Percentiles rank a stretch among this genome's conserved stretches.
Evolutionary conservation across 2,113 vertebrate species (phyloP).

Genomic region (Albula glossodonta): DNA sequence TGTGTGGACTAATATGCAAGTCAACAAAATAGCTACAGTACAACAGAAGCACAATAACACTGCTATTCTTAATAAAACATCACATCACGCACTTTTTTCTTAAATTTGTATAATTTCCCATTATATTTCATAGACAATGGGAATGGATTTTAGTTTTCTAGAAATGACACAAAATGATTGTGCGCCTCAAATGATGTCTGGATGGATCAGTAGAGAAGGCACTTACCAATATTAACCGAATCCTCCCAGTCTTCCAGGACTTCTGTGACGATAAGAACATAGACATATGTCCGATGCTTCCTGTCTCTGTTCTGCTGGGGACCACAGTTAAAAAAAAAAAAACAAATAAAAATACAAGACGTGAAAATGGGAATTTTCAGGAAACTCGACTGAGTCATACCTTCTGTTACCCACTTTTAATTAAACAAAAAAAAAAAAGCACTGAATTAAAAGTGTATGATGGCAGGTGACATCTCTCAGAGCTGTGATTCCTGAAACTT

Average conservation of each 20-base stretch:
- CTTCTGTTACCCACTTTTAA: neutral
- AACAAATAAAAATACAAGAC: too few relatives aligned
- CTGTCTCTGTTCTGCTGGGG: slow-evolving; percentile 86
- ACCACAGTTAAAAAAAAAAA: slow-evolving; percentile 6
- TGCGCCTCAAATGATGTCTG: neutral
- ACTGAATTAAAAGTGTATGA: too few relatives aligned
- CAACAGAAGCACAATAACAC: too few relatives aligned
- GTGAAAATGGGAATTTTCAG: neutral
- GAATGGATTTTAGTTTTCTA: neutral
- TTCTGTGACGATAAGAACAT: slow-evolving; percentile 94
- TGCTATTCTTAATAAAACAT: slow-evolving; percentile 1
- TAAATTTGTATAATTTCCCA: too few relatives aligned
- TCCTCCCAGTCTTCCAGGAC: slow-evolving; percentile 98
- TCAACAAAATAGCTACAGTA: too few relatives aligned
- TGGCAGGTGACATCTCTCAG: too few relatives aligned
- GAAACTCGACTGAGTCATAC: neutral
- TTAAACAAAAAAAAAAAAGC: too few relatives aligned
- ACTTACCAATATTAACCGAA: slow-evolving; percentile 94
- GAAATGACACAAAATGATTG: neutral
- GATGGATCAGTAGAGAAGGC: neutral
- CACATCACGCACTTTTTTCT: too few relatives aligned
- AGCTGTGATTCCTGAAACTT: too few relatives aligned
- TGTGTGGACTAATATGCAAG: too few relatives aligned
- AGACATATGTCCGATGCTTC: slow-evolving; percentile 97
- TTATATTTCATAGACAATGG: too few relatives aligned